Conservation (phyloP, 2,888 invertebrate species). For the Macaria liturata region DNA sequence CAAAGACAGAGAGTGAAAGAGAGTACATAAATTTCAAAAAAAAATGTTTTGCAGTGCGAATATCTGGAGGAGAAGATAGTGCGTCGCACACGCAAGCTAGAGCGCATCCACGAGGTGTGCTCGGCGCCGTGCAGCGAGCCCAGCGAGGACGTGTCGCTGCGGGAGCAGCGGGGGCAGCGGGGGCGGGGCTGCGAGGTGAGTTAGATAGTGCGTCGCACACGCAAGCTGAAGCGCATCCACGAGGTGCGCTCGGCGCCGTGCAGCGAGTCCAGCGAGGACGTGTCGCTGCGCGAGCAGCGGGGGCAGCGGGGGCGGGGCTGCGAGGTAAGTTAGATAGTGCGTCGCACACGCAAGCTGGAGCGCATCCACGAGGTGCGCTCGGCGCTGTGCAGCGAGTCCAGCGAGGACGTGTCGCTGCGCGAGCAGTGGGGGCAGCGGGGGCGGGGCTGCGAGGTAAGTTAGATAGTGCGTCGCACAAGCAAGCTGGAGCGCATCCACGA, state of each 20-base stretch:
- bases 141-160: conserved; percentile 91
- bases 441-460: conserved; percentile 37
- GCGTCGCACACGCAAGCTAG: conserved; percentile 88
- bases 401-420: conserved; percentile 91
- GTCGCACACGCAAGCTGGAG: conserved; percentile 89
- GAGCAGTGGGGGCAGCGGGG: conserved; percentile 49
- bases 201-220: conserved; percentile 87
- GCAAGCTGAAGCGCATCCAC: conserved; percentile 88
- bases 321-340: conserved; percentile 77
- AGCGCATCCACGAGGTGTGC: conserved; percentile 87
- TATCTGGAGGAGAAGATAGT: conserved; percentile 87
- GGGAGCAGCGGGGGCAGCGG: conserved; percentile 61
- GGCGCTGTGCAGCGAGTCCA: conserved; percentile 88
- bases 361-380: conserved; percentile 86
- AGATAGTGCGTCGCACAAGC: conserved; percentile 87
- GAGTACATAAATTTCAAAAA: too few relatives aligned
- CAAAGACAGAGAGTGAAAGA: too few relatives aligned
- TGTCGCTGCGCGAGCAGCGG: conserved; percentile 84
- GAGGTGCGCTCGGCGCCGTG: conserved; percentile 86
- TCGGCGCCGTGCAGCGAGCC: conserved; percentile 88
- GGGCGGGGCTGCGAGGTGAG: conserved; percentile 39
- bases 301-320: conserved; percentile 28
- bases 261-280: conserved; percentile 92
- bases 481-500: conserved; percentile 89
- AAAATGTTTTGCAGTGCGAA: conserved; percentile 47